Evolutionary conservation across 2,888 invertebrate species (phyloP).

Genomic region (Aricia artaxerxes): DNA sequence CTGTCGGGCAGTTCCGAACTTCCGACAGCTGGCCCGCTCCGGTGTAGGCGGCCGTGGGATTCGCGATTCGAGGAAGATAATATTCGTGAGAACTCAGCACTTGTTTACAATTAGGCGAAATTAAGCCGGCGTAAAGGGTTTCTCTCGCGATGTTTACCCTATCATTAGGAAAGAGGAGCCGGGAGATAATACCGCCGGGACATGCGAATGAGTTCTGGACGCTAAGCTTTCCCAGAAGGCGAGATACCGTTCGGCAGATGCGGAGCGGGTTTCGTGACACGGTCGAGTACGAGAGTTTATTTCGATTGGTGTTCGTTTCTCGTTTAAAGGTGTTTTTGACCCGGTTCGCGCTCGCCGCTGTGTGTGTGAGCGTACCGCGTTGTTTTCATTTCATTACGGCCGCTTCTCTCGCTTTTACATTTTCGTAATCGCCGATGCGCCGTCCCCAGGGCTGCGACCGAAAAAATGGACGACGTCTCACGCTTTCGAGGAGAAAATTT

Average conservation of each 20-base stretch:
- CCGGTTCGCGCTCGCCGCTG: slow-evolving; percentile 63
- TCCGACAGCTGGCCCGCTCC: slow-evolving; percentile 60
- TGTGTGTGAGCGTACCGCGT: slow-evolving; percentile 63
- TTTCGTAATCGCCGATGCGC: slow-evolving; percentile 74
- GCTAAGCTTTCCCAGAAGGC: slow-evolving; percentile 77
- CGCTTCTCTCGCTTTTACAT: slow-evolving; percentile 76
- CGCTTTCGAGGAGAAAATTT: slow-evolving; percentile 39
- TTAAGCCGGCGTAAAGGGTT: slow-evolving; percentile 68
- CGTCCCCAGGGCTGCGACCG: slow-evolving; percentile 63
- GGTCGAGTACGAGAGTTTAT: slow-evolving; percentile 73
- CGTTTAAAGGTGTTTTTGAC: slow-evolving; percentile 78
- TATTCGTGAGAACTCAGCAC: slow-evolving; percentile 75
- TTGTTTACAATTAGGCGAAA: slow-evolving; percentile 73
- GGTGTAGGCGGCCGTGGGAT: slow-evolving; percentile 61
- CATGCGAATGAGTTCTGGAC: slow-evolving; percentile 76
- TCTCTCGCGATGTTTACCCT: slow-evolving; percentile 69
- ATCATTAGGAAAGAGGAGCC: slow-evolving; percentile 65
- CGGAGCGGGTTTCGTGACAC: slow-evolving; percentile 69
- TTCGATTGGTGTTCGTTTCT: slow-evolving; percentile 72
- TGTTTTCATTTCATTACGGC: slow-evolving; percentile 76
- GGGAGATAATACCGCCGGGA: slow-evolving; percentile 69
- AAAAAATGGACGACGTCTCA: slow-evolving; percentile 38
- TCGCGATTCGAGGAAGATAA: slow-evolving; percentile 62
- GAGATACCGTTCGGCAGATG: slow-evolving; percentile 77
- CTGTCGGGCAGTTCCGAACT: slow-evolving; percentile 54